Conservation (phyloP, 2,888 invertebrate species). For the Aleiodes testaceus region DNA sequence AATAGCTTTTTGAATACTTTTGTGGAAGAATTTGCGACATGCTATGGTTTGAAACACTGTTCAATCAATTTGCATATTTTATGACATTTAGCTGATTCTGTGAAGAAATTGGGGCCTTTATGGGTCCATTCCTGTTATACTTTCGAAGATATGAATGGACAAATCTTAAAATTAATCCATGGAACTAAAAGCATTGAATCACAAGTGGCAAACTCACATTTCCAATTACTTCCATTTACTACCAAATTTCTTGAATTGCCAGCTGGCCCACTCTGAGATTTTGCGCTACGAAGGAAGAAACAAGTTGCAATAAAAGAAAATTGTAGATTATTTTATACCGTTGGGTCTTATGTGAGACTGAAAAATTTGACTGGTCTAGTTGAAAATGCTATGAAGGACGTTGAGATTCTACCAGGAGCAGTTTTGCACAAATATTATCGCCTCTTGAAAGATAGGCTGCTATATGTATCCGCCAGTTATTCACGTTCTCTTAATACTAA, state of each 20-base stretch:
- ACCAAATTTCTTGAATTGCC: conserved; percentile 36
- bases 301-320: conserved; percentile 45
- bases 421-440: neutral
- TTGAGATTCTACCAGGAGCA: neutral
- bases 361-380: neutral
- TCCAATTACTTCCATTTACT: conserved; percentile 34
- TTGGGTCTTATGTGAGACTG: conserved; percentile 36
- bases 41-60: conserved; percentile 44
- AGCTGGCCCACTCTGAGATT: conserved; percentile 40
- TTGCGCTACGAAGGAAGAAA: conserved; percentile 38
- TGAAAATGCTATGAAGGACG: neutral
- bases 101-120: conserved; percentile 45
- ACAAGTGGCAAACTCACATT: conserved; percentile 46
- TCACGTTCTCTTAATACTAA: neutral
- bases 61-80: conserved; percentile 49
- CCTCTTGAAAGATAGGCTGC: neutral
- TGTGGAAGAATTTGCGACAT: conserved; percentile 44
- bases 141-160: conserved; percentile 49
- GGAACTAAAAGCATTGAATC: conserved; percentile 48
- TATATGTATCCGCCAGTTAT: neutral
- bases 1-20: conserved; percentile 42
- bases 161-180: conserved; percentile 42
- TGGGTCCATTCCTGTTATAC: conserved; percentile 49
- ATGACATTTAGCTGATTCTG: conserved; percentile 45
- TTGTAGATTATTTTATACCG: conserved; percentile 34